Conservation (phyloP, 2,888 invertebrate species). For the Eupithecia abbreviata region DNA sequence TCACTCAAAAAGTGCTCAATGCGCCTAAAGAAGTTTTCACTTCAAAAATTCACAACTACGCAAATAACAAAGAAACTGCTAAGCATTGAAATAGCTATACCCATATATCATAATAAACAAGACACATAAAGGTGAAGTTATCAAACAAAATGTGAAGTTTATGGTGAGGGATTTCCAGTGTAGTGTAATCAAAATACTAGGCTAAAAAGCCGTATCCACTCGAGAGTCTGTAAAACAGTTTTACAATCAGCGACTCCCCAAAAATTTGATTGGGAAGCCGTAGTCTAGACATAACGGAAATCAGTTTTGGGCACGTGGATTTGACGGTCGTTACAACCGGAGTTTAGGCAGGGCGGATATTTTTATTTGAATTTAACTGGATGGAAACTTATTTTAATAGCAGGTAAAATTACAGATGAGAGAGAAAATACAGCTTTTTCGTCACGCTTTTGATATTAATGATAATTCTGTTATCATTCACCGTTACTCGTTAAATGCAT, state of each 20-base stretch:
- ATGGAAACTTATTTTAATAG: background rate
- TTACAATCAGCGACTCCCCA: constrained; percentile 25
- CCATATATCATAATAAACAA: no score
- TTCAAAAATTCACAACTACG: no score
- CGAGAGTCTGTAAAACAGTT: no score
- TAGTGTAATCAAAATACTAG: no score
- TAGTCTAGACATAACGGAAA: constrained; percentile 78
- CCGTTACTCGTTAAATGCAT: background rate
- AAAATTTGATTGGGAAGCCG: constrained; percentile 62
- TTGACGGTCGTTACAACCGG: constrained; percentile 32
- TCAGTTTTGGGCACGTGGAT: constrained; percentile 63
- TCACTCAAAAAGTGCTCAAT: no score
- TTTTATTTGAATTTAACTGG: constrained; percentile 2
- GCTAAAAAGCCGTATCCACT: no score
- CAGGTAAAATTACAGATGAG: background rate
- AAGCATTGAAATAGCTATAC: no score
- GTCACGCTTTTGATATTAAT: background rate
- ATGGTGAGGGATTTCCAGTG: no score
- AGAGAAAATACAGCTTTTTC: background rate
- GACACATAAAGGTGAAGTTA: no score
- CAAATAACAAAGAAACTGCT: no score
- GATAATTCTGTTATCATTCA: background rate
- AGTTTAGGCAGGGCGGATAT: background rate
- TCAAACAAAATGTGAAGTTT: no score
- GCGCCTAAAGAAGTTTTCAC: no score